Conservation (phyloP, 2,797 vertebrate species). For the Leuciscus waleckii region DNA sequence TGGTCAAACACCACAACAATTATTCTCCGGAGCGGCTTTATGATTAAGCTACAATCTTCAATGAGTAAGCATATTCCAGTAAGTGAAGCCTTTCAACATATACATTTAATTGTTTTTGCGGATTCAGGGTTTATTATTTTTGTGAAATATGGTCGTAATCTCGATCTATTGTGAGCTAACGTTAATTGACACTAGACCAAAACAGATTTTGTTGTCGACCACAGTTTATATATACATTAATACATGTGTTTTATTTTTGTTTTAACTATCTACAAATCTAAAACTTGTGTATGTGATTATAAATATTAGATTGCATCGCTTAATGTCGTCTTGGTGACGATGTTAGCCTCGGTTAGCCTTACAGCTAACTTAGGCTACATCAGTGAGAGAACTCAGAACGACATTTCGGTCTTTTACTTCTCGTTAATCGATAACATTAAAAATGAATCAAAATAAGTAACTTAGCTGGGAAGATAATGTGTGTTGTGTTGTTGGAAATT, state of each 20-base stretch:
- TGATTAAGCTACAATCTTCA: conserved; percentile 99
- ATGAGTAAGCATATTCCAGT: conserved; percentile 99
- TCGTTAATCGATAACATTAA: background rate
- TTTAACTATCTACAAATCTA: background rate
- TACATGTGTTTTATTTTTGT: background rate
- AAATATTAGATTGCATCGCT: background rate
- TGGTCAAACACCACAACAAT: conserved; percentile 74
- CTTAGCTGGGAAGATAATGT: too few relatives aligned
- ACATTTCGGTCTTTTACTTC: background rate
- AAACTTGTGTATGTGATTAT: background rate
- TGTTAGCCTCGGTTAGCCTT: conserved; percentile 15
- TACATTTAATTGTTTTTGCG: background rate
- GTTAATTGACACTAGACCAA: conserved; percentile 3
- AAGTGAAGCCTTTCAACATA: conserved; percentile 75
- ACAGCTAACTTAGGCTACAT: background rate
- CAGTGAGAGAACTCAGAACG: background rate
- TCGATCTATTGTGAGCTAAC: background rate
- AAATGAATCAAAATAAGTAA: background rate
- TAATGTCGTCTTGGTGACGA: background rate
- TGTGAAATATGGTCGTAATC: conserved; percentile 46
- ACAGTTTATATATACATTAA: background rate
- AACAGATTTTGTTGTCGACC: background rate
- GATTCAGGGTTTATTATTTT: conserved; percentile 6
- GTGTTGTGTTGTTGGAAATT: background rate
- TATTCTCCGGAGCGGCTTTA: conserved; percentile 92